phyloP scores from a whole-genome alignment of 2,888 invertebrate species.

The Vesta saturnalis region DNA sequence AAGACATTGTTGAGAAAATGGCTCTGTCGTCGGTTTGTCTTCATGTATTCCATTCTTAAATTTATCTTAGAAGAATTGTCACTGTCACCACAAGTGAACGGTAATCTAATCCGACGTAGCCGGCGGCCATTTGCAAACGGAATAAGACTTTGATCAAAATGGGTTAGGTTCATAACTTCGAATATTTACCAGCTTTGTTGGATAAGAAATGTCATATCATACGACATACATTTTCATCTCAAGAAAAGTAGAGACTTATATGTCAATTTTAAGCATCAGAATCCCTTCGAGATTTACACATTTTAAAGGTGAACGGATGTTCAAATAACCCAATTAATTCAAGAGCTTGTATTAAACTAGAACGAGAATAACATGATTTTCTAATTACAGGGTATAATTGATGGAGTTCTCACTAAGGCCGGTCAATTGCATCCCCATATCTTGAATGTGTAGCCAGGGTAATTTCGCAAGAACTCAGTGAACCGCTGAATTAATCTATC shows the following conservation, averaged over 20 bases:
- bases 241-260: not conserved
- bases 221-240: not conserved
- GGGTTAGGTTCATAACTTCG: conserved; percentile 30
- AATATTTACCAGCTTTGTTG: not conserved
- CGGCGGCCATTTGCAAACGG: conserved; percentile 52
- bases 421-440: conserved; percentile 40
- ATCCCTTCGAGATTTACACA: no score
- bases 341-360: not conserved
- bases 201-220: not conserved
- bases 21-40: conserved; percentile 42
- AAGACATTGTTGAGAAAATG: conserved; percentile 34
- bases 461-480: conserved; percentile 38
- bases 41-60: conserved; percentile 35
- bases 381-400: conserved; percentile 44
- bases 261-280: no score
- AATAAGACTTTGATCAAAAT: conserved; percentile 35
- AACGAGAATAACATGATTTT: conserved; percentile 33
- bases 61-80: conserved; percentile 33
- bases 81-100: conserved; percentile 43
- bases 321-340: not conserved
- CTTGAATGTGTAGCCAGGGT: conserved; percentile 32
- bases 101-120: conserved; percentile 53
- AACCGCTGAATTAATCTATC: conserved; percentile 46
- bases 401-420: conserved; percentile 40
- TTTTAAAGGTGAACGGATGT: no score